Evolutionary conservation across 2,797 vertebrate genomes (phyloP).

Genomic region (Gambelia wislizenii): DNA sequence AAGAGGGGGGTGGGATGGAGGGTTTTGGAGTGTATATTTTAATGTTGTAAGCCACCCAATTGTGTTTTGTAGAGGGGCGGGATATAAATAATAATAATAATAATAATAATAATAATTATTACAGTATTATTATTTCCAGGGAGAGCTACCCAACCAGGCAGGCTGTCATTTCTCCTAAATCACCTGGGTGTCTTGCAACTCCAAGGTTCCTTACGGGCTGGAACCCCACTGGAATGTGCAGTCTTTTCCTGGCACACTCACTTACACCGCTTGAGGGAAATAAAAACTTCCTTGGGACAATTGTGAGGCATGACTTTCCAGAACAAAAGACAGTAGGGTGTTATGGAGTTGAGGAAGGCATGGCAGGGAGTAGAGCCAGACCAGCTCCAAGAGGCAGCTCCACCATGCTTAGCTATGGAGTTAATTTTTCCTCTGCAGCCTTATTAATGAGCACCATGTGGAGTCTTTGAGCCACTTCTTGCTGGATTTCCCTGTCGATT

Average conservation of each 20-base stretch:
- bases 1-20: too few relatives aligned
- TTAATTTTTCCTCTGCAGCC: neutral
- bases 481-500: neutral
- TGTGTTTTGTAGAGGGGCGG: too few relatives aligned
- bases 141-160: too few relatives aligned
- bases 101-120: too few relatives aligned
- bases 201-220: neutral
- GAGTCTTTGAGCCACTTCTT: neutral
- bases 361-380: neutral
- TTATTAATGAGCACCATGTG: neutral
- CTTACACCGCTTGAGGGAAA: neutral
- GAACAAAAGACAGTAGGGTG: neutral
- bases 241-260: too few relatives aligned
- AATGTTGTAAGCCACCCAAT: too few relatives aligned
- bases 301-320: neutral
- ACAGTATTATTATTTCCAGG: neutral
- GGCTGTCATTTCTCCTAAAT: neutral
- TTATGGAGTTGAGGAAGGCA: neutral
- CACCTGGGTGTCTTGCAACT: neutral
- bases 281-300: too few relatives aligned
- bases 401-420: neutral
- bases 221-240: neutral
- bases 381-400: neutral
- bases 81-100: too few relatives aligned
- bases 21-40: too few relatives aligned